A percentile compares a stretch with the other conserved stretches of the same genome.
Evolutionary conservation across 1,140 invertebrate genomes (phyloP).

Genomic region (Drosophila littoralis): DNA sequence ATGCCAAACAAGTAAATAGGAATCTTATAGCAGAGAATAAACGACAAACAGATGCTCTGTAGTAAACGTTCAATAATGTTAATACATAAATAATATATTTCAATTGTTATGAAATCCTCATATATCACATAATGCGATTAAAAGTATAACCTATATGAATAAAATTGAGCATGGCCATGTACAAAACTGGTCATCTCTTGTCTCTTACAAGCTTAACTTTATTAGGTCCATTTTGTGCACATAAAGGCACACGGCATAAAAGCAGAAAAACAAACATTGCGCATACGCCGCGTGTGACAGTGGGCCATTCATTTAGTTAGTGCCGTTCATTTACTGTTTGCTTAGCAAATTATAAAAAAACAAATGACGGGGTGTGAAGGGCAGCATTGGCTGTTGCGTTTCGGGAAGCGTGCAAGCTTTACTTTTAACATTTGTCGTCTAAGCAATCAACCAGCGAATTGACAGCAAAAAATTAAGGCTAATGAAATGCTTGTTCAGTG

Average conservation of each 20-base stretch:
- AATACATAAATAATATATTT: no score
- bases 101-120: no score
- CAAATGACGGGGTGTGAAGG: conserved; percentile 3
- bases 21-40: background rate
- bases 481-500: conserved; percentile 77
- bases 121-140: no score
- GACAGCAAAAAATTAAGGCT: conserved; percentile 63
- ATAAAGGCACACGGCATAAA: background rate
- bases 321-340: conserved; percentile 13
- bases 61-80: background rate
- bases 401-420: conserved; percentile 8
- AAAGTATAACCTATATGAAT: no score
- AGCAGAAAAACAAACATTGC: conserved; percentile 23
- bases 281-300: conserved; percentile 50
- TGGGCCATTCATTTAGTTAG: conserved; percentile 8
- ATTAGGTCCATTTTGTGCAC: background rate
- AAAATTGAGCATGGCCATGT: no score
- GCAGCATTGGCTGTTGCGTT: background rate
- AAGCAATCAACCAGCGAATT: conserved; percentile 38
- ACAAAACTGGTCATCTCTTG: no score
- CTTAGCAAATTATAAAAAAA: conserved; percentile 39
- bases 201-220: no score
- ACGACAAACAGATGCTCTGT: background rate
- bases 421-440: conserved; percentile 13
- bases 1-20: background rate